Evolutionary conservation across 2,888 invertebrate species (phyloP).

Genomic region (Rosalia funebris): DNA sequence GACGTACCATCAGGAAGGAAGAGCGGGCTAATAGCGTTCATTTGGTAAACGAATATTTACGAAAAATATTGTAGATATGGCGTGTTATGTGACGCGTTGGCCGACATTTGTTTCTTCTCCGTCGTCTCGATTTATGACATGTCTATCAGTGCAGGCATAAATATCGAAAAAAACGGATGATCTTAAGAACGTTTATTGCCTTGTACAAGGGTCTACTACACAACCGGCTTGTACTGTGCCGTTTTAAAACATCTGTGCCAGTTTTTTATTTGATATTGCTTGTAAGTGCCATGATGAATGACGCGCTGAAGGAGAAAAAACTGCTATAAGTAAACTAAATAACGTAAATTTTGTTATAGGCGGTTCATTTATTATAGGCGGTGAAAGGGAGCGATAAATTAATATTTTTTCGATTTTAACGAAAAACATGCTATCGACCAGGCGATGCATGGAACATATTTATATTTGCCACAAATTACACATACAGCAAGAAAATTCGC

Average conservation of each 20-base stretch:
- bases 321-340: neutral
- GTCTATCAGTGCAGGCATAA: neutral
- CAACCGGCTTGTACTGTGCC: neutral
- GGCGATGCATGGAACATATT: too few species aligned
- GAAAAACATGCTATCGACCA: too few species aligned
- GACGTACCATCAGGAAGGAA: too few species aligned
- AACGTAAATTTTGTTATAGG: neutral
- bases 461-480: too few species aligned
- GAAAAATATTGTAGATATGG: too few species aligned
- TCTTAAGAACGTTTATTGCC: conserved; percentile 4
- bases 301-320: conserved; percentile 5
- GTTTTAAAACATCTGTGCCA: conserved; percentile 1
- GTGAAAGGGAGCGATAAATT: too few species aligned
- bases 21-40: too few species aligned
- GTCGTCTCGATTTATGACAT: conserved; percentile 9
- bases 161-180: neutral
- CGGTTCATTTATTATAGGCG: too few species aligned
- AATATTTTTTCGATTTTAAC: too few species aligned
- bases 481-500: too few species aligned
- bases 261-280: neutral
- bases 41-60: too few species aligned
- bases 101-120: conserved; percentile 8
- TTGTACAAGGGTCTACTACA: neutral
- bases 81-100: too few species aligned
- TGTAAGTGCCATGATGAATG: conserved; percentile 4